phyloP scores from a whole-genome alignment of 1,140 invertebrate genomes.

The Latrodectus geometricus region DNA sequence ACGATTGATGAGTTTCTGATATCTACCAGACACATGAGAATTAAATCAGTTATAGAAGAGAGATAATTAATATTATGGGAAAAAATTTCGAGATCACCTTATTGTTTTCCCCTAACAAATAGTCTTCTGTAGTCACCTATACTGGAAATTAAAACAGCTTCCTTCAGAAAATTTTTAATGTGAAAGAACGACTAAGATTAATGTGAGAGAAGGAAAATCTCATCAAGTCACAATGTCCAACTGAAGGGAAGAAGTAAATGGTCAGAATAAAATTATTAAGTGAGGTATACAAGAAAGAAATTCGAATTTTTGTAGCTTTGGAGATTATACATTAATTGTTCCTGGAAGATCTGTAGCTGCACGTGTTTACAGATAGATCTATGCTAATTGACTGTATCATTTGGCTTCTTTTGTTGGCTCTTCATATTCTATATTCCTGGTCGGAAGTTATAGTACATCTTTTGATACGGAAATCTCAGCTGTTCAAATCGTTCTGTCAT shows the following conservation, averaged over 20 bases:
- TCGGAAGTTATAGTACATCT: background rate
- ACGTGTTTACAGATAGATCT: slow-evolving; percentile 4
- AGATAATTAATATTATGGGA: slow-evolving; percentile 1
- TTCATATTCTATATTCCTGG: slow-evolving; percentile 3
- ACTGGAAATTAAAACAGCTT: background rate
- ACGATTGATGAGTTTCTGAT: background rate
- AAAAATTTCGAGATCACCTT: background rate
- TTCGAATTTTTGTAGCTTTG: background rate
- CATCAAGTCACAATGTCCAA: slow-evolving; percentile 14
- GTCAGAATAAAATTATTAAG: slow-evolving; percentile 7
- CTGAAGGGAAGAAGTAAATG: slow-evolving; percentile 1
- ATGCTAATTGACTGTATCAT: background rate
- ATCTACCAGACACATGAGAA: background rate
- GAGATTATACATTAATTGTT: background rate
- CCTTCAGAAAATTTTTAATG: background rate
- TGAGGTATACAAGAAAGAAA: slow-evolving; percentile 8
- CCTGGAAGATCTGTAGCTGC: background rate
- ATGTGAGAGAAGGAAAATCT: no score
- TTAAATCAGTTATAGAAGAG: slow-evolving; percentile 16
- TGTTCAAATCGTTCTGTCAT: no score
- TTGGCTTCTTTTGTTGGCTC: background rate
- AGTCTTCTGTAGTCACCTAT: background rate
- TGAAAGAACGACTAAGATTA: slow-evolving; percentile 6
- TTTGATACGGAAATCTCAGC: background rate
- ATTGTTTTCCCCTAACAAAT: slow-evolving; percentile 1